These are phyloP conservation scores for Ceryle rudis DNA, from an alignment of 2,797 vertebrate genomes.

Conservation along the genomic window DNA sequence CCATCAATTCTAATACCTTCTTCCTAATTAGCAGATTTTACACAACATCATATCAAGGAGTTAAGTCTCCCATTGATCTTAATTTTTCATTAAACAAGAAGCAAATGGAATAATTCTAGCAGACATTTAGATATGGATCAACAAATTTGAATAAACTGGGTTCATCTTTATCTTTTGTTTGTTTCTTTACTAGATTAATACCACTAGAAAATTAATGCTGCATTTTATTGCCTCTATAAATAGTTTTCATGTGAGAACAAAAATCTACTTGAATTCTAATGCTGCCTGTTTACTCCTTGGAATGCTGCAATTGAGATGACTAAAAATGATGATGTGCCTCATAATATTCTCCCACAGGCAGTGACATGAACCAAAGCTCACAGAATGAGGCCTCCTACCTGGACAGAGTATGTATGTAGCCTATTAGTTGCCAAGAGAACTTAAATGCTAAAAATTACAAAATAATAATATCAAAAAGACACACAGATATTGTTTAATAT, in stretches of 20 bases:
- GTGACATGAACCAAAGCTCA: neutral
- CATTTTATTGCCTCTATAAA: conserved; percentile 34
- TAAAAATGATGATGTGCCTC: conserved; percentile 34
- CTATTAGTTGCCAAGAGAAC: neutral
- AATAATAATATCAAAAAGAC: neutral
- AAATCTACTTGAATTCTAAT: conserved; percentile 9
- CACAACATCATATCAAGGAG: conserved; percentile 15
- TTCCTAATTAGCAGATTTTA: conserved; percentile 55
- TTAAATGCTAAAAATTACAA: neutral
- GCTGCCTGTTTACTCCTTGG: conserved; percentile 1
- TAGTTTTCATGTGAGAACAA: conserved; percentile 14
- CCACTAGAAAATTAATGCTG: neutral
- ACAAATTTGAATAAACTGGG: conserved; percentile 14
- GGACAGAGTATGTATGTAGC: conserved; percentile 66
- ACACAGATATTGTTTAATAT: neutral
- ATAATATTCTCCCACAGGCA: conserved; percentile 66
- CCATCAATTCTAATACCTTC: conserved; percentile 6
- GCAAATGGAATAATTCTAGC: conserved; percentile 20
- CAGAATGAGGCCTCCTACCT: conserved; percentile 37
- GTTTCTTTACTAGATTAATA: neutral
- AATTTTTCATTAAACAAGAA: conserved; percentile 41
- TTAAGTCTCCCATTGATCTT: conserved; percentile 38
- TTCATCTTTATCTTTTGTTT: neutral
- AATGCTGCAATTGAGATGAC: conserved; percentile 29
- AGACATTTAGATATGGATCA: conserved; percentile 44